A percentile compares a stretch with the other conserved stretches of the same genome.
These are phyloP conservation scores for Heptranchias perlo DNA, from an alignment of 2,113 vertebrate genomes.

Conservation along the genomic window DNA sequence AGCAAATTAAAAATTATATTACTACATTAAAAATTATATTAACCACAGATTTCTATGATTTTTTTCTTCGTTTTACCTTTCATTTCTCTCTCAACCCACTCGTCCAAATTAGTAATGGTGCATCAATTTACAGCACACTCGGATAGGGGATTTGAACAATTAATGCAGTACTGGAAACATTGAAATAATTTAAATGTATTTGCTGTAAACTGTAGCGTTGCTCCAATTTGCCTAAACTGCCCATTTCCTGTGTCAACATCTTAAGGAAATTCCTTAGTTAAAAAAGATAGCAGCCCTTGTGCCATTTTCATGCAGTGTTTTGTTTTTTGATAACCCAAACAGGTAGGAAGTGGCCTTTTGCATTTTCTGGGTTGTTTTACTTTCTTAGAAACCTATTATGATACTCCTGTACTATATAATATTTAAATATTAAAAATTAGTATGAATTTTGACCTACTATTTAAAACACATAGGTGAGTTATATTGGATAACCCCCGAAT, in stretches of 20 bases:
- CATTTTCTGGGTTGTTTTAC: background rate
- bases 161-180: background rate
- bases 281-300: background rate
- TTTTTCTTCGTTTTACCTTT: background rate
- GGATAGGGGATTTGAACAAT: background rate
- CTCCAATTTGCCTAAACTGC: background rate
- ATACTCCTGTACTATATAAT: background rate
- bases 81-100: background rate
- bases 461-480: background rate
- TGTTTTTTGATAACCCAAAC: background rate
- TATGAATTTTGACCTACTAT: background rate
- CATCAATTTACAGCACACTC: background rate
- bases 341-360: background rate
- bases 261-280: background rate
- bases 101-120: background rate
- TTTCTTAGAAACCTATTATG: background rate
- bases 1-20: constrained; percentile 10
- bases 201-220: background rate
- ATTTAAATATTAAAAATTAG: background rate
- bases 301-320: background rate
- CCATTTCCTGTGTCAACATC: background rate
- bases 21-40: too few relatives aligned
- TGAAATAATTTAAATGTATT: background rate
- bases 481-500: too few relatives aligned
- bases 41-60: background rate